A percentile compares a stretch with the other conserved stretches of the same genome.
Conservation (phyloP, 2,888 invertebrate genomes). For the Pachydiplax longipennis region DNA sequence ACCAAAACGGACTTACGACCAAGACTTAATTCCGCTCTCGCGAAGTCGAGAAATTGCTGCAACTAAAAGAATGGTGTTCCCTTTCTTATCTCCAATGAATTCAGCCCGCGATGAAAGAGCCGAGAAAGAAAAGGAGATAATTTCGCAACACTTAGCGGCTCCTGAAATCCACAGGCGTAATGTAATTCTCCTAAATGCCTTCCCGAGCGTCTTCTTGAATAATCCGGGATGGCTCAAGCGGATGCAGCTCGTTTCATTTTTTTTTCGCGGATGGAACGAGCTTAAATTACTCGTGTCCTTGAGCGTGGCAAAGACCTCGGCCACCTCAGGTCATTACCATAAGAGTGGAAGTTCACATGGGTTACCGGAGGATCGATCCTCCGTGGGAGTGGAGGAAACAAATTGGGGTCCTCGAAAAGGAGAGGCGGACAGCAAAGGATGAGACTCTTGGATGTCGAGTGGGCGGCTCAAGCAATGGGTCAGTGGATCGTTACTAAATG, state of each 20-base stretch:
- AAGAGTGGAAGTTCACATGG: background rate
- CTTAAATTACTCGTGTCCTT: background rate
- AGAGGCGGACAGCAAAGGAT: background rate
- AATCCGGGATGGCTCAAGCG: background rate
- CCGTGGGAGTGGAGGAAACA: background rate
- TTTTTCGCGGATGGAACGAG: background rate
- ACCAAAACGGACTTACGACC: background rate
- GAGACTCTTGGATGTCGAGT: background rate
- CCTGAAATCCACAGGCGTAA: background rate
- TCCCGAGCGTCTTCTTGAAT: background rate
- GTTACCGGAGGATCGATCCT: background rate
- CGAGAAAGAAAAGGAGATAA: background rate
- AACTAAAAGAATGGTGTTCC: background rate
- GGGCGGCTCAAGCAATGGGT: background rate
- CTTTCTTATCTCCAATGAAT: background rate
- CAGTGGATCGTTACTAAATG: background rate
- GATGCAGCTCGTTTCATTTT: background rate
- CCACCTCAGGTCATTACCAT: background rate
- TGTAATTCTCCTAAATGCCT: too few species aligned
- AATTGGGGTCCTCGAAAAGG: background rate
- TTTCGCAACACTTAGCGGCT: background rate
- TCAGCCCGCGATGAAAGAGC: background rate
- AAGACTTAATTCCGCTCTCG: background rate
- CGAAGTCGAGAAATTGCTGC: background rate
- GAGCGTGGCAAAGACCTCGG: background rate